A percentile compares a stretch with the other conserved stretches of the same genome.
Conservation (phyloP, 92 coral and sea anemone genomes). For the Paragorgia papillata region DNA sequence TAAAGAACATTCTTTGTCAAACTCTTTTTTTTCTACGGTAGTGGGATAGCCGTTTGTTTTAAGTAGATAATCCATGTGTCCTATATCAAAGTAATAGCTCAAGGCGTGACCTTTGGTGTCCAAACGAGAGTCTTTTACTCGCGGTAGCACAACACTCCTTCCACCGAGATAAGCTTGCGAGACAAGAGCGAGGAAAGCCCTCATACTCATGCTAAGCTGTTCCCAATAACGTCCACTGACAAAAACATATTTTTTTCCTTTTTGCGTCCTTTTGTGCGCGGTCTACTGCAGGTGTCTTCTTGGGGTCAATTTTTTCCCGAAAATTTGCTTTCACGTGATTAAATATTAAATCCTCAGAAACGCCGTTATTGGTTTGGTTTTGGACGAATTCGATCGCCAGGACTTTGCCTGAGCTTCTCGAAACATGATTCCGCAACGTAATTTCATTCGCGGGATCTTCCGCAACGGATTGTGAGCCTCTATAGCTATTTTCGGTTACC, state of each 20-base stretch:
- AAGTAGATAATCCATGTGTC: constrained; percentile 63
- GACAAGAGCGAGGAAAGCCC: constrained; percentile 43
- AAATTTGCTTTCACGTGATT: not conserved
- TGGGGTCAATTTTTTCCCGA: not conserved
- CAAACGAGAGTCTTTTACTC: constrained; percentile 87
- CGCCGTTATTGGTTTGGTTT: not conserved
- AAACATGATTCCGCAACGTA: not conserved
- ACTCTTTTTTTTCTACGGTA: constrained; percentile 66
- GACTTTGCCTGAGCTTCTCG: not conserved
- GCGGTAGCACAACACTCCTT: constrained; percentile 78
- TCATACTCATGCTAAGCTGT: constrained; percentile 5
- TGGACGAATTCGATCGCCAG: not conserved
- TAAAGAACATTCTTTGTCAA: constrained; percentile 64
- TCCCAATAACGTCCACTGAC: constrained; percentile 11
- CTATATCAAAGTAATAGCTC: constrained; percentile 73
- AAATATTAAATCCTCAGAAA: not conserved
- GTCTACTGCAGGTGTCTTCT: not conserved
- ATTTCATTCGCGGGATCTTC: not conserved
- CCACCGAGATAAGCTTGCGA: constrained; percentile 71
- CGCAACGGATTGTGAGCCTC: not conserved
- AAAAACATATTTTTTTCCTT: not conserved
- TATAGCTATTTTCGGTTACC: not conserved
- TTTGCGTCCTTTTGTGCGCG: not conserved
- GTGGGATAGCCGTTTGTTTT: constrained; percentile 56
- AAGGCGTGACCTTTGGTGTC: constrained; percentile 77